Base-by-base conservation (phyloP, 53 echinoderm and acorn worm species). In the Hippasteria phrygiana region DNA sequence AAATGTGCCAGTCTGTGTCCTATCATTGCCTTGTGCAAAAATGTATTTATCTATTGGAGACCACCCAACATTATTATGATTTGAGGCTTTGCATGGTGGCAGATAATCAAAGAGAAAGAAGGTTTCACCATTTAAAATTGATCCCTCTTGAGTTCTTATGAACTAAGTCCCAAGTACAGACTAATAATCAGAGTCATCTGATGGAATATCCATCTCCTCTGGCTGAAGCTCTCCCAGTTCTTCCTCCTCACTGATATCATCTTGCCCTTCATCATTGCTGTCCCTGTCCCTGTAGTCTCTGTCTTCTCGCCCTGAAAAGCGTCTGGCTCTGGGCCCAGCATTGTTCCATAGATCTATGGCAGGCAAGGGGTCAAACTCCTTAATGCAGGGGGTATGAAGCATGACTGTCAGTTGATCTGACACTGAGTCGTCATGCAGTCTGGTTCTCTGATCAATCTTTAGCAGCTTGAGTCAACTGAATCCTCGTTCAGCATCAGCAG, bases 401-500 rank as follows among this genome's bases (percentile, higher is more conserved):
- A 77, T 70, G 32, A 87, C 66, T 27, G 40, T 67, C 26, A 91
- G 36, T 1, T 75, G 36, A 14, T 73, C 78, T 18, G 87, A 86
- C 37, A 91, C 50, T 2, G 69, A 54, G 26, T 48, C 70, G 14
- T 77, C 78, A 0, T 45, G n/a, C 24, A 92, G 35, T 7, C 74
- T n/a, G n/a, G 77, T 80, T 1, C 91, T 3, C 26, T 63, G 73
- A 5, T 51, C 55, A 12, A 55, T 77, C 37, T 91, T 91, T 3
- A 78, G 46, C 27, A 67, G 31, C 22, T 91, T 91, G 40, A 87
- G 20, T 1, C 53, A 35, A 55, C 87, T 91, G 74, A 91, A 91
- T 6, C 87, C 87, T 37, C 87, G 77, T 40, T 91, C 91, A n/a
- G 87, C 87, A 42, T 87, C 91, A 1, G 75, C 91, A 18, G 91